Evolutionary conservation across 1,140 invertebrate genomes (phyloP).

Genomic region (Platorchestia sp.): DNA sequence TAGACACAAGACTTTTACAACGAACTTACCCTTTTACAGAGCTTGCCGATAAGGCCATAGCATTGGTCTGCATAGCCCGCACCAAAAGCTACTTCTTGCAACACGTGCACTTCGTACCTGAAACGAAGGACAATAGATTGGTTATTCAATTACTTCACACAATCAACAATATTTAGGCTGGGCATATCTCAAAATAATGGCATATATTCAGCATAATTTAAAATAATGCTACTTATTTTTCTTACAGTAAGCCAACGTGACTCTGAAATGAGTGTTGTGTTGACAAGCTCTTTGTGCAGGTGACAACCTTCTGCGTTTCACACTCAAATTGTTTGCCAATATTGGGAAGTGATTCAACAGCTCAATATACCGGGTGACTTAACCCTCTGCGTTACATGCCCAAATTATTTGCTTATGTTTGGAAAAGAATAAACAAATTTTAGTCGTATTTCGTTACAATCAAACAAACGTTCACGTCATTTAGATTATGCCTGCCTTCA

Average conservation of each 20-base stretch:
- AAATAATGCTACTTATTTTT: neutral
- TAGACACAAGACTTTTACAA: too few species aligned
- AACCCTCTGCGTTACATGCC: neutral
- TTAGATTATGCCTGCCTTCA: too few species aligned
- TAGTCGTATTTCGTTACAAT: too few species aligned
- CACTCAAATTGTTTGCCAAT: neutral
- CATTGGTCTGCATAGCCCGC: neutral
- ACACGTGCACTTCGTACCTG: neutral
- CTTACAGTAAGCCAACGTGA: neutral
- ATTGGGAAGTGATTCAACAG: too few species aligned
- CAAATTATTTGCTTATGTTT: neutral
- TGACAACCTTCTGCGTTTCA: neutral
- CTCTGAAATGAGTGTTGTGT: neutral
- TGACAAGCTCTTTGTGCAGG: too few species aligned
- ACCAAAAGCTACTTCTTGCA: neutral
- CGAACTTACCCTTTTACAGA: slow-evolving; percentile 4
- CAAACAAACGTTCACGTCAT: too few species aligned
- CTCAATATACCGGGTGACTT: too few species aligned
- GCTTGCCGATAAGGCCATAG: neutral
- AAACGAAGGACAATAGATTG: neutral
- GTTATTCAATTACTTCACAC: neutral
- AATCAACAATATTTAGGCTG: neutral
- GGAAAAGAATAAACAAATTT: too few species aligned
- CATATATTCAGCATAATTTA: neutral
- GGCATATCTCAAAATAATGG: neutral